A percentile compares a stretch with the other conserved stretches of the same genome.
Evolutionary conservation across 1,140 invertebrate genomes (phyloP).

Genomic region (Dreissena rostriformis): DNA sequence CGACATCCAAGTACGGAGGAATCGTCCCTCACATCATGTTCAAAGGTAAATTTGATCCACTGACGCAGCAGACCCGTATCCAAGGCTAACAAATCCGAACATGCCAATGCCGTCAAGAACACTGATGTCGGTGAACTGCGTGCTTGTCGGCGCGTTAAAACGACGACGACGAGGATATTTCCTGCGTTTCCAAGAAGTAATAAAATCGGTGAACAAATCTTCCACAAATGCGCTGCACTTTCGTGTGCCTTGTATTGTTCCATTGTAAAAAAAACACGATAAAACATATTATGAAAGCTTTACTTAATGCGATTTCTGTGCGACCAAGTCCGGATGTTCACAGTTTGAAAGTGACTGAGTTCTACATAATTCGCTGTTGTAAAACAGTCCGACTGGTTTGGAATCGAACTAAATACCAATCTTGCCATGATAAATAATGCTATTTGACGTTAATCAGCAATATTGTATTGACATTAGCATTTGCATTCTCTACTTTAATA

Average conservation of each 20-base stretch:
- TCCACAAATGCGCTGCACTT: conserved; percentile 27
- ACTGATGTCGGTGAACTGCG: conserved; percentile 38
- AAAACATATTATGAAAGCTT: no score
- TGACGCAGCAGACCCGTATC: conserved; percentile 63
- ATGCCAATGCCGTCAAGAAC: conserved; percentile 59
- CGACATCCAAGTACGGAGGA: conserved; percentile 52
- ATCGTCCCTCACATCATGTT: conserved; percentile 56
- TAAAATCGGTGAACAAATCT: conserved; percentile 49
- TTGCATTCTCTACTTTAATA: no score
- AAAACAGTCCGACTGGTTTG: no score
- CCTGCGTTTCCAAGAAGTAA: conserved; percentile 60
- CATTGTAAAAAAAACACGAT: no score
- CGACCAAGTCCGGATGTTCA: no score
- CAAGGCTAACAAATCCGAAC: conserved; percentile 59
- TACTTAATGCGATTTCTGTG: no score
- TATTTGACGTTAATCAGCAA: no score
- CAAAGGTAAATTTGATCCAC: conserved; percentile 60
- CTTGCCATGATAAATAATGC: no score
- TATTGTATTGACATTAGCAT: no score
- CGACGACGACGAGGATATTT: conserved; percentile 56
- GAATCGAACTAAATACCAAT: no score
- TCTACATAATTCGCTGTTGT: no score
- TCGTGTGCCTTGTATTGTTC: conserved; percentile 16
- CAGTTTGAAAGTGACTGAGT: no score
- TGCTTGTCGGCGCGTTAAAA: conserved; percentile 25